phyloP scores from a whole-genome alignment of 1,140 invertebrate species.

The Archivesica marissinica region DNA sequence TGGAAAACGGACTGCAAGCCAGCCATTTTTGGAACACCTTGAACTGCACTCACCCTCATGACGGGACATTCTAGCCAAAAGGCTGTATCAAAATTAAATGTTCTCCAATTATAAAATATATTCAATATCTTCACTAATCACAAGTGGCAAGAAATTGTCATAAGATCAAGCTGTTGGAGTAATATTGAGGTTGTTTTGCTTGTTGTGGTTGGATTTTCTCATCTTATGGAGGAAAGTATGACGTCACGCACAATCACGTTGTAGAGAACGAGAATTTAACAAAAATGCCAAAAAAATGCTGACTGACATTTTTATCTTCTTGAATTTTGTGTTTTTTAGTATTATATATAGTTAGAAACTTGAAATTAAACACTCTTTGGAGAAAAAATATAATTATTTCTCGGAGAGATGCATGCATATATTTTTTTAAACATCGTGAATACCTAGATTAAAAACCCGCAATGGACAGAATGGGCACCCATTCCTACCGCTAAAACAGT shows the following conservation, averaged over 20 bases:
- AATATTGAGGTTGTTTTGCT: not conserved
- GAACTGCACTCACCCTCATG: slow-evolving; percentile 88
- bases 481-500: too few relatives aligned
- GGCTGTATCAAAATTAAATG: not conserved
- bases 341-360: too few relatives aligned
- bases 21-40: slow-evolving; percentile 54
- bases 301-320: too few relatives aligned
- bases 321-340: too few relatives aligned
- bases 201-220: slow-evolving; percentile 57
- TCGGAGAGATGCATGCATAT: too few relatives aligned
- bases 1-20: not conserved
- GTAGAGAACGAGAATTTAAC: not conserved
- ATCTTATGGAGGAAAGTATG: slow-evolving; percentile 76
- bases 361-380: too few relatives aligned
- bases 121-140: slow-evolving; percentile 3
- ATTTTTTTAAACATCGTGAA: too few relatives aligned
- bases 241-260: slow-evolving; percentile 76
- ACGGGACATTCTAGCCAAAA: slow-evolving; percentile 88
- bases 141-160: not conserved
- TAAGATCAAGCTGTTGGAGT: not conserved
- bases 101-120: not conserved
- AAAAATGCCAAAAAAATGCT: too few relatives aligned
- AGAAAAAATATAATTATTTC: too few relatives aligned
- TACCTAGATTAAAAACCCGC: too few relatives aligned
- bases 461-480: too few relatives aligned